Percentiles rank a stretch among this genome's conserved stretches.
phyloP scores from a whole-genome alignment of 37 sponge, comb jelly and placozoan species.

The Chondrosia reniformis region DNA sequence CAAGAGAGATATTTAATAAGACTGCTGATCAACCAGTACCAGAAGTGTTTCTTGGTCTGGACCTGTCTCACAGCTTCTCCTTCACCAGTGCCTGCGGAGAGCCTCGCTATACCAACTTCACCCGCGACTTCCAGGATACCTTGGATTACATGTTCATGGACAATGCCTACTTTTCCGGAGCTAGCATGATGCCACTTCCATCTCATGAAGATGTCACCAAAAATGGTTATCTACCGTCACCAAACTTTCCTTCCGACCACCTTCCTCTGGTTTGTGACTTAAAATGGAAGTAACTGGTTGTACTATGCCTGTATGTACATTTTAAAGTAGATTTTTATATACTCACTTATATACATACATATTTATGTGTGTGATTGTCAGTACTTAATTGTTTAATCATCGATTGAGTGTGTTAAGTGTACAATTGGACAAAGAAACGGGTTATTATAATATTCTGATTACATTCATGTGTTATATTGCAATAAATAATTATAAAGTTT shows the following conservation, averaged over 20 bases:
- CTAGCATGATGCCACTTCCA: slow-evolving; percentile 46
- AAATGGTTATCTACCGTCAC: slow-evolving; percentile 66
- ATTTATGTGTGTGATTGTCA: too few relatives aligned
- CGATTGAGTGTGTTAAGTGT: too few relatives aligned
- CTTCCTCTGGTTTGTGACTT: slow-evolving; percentile 69
- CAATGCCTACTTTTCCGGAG: slow-evolving; percentile 25
- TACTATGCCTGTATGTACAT: too few relatives aligned
- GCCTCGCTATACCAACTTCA: slow-evolving; percentile 59
- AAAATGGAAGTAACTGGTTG: slow-evolving; percentile 3
- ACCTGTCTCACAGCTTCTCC: slow-evolving; percentile 29
- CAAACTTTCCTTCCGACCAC: slow-evolving; percentile 85
- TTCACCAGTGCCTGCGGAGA: slow-evolving; percentile 63
- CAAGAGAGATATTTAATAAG: not conserved
- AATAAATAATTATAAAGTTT: too few relatives aligned
- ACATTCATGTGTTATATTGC: too few relatives aligned
- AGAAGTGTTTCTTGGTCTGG: slow-evolving; percentile 38
- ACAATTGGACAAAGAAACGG: too few relatives aligned
- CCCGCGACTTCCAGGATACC: slow-evolving; percentile 41
- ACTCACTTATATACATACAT: too few relatives aligned
- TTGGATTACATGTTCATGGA: slow-evolving; percentile 80
- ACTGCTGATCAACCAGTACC: not conserved
- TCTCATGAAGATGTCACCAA: slow-evolving; percentile 55
- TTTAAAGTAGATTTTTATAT: too few relatives aligned
- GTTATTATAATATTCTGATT: too few relatives aligned
- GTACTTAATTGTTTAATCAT: too few relatives aligned